A percentile compares a stretch with the other conserved stretches of the same genome.
Evolutionary conservation across 2,888 invertebrate genomes (phyloP).

Genomic region (Phoronis australis): DNA sequence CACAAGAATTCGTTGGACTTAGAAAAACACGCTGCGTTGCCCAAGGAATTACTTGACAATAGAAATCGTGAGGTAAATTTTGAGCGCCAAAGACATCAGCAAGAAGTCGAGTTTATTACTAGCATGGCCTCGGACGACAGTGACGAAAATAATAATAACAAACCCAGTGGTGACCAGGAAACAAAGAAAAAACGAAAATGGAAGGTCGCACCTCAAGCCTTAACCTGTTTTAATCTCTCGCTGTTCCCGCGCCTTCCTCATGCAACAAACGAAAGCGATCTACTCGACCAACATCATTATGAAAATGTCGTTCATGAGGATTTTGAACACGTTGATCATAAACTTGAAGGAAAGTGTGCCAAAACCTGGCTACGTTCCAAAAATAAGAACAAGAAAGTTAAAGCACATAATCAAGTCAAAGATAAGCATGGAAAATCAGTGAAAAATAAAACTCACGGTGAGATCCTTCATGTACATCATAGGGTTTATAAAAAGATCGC

Average conservation of each 20-base stretch:
- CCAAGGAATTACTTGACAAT: no score
- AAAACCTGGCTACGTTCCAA: not conserved
- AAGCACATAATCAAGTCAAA: conserved; percentile 37
- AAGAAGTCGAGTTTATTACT: no score
- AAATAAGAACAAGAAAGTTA: conserved; percentile 11
- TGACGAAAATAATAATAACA: no score
- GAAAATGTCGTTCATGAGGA: conserved; percentile 13
- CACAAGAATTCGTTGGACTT: no score
- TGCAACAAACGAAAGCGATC: conserved; percentile 1
- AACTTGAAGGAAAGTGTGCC: conserved; percentile 12
- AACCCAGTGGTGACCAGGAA: no score
- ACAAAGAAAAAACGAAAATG: no score
- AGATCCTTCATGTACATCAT: conserved; percentile 32
- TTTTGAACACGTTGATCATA: conserved; percentile 13
- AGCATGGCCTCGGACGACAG: no score
- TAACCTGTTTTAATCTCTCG: conserved; percentile 29
- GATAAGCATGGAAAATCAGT: conserved; percentile 31
- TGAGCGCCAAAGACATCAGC: no score
- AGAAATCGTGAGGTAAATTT: no score
- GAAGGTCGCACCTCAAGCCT: no score
- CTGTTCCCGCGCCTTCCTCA: conserved; percentile 23
- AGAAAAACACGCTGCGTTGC: no score
- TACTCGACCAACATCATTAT: no score
- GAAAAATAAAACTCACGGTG: conserved; percentile 28
- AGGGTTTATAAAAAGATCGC: conserved; percentile 26